Base-by-base conservation (phyloP, 2,113 vertebrate species). In the Myocastor coypus region DNA sequence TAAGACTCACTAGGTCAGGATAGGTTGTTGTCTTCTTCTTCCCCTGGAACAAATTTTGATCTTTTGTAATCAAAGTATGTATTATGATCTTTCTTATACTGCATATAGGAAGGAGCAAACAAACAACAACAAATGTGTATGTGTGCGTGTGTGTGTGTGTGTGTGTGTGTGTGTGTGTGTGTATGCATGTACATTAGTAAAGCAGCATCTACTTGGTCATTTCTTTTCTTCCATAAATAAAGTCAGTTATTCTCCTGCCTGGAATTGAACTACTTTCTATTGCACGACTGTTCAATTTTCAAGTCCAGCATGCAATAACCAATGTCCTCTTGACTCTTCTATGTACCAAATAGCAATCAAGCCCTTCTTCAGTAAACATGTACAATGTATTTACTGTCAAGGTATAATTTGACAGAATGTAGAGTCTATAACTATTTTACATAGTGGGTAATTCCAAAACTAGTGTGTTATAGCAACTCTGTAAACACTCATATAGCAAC, bases 1-100 rank as follows among this genome's bases (percentile, higher is more conserved):
- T 81, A 83, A 89, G 9, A 89, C 4, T 94, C 26, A 46, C 91
- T 84, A 91, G 81, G 92, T 87, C 64, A 82, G 52, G 20, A 37
- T 75, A 37, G 1, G 42, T 42, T 89, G 88, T 92, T 66, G 28
- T 81, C 14, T 30, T 92, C 24, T 24, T 81, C 3, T 46, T 28
- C 88, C 26, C 42, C 34, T 66, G 22, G 3, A 40, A 7, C 1
- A 91, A 95, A 30, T 3, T 16, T 89, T 64, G 20, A 34, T 61
- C 10, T 89, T 26, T 86, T 55, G 37, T 52, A 95, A 7, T 50
- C 80, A 34, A 92, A 87, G 94, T 78, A 8, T 55, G 1, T 78
- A 46, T 61, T 40, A 81, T 94, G 73, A 86, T 84, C 7, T 80
- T 91, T 88, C 42, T 92, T 82, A 40, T 64, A 92, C 64, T 12